Conservation (phyloP, 2,113 vertebrate genomes). For the Paramisgurnus dabryanus region DNA sequence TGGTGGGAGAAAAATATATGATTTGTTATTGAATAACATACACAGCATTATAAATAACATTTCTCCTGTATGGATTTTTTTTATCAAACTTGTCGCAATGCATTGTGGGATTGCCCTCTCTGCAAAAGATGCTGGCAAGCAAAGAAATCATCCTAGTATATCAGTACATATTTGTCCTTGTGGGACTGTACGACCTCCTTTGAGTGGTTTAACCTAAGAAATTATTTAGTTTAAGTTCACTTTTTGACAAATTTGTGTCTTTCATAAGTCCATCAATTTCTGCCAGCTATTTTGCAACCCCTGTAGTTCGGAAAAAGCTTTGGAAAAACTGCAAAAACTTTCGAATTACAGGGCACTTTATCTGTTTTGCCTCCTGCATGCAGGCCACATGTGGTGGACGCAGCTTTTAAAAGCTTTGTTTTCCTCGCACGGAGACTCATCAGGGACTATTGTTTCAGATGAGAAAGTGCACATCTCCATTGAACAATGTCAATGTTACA, state of each 20-base stretch:
- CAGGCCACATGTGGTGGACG: conserved; percentile 1
- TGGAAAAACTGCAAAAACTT: conserved; percentile 5
- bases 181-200: not conserved
- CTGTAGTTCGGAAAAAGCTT: conserved; percentile 35
- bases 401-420: conserved; percentile 69
- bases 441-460: conserved; percentile 61
- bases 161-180: not conserved
- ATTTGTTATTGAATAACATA: too few relatives aligned
- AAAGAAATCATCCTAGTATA: not conserved
- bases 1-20: too few relatives aligned
- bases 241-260: not conserved
- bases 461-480: conserved; percentile 51
- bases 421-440: conserved; percentile 63
- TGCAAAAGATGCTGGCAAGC: not conserved
- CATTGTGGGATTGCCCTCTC: too few relatives aligned
- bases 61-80: too few relatives aligned
- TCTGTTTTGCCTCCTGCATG: conserved; percentile 25
- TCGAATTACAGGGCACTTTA: conserved; percentile 34
- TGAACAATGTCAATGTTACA: conserved; percentile 63
- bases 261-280: not conserved
- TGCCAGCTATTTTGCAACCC: not conserved
- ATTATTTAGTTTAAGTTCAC: too few relatives aligned
- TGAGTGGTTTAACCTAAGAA: not conserved
- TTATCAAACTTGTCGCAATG: too few relatives aligned
- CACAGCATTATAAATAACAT: too few relatives aligned